phyloP scores from a whole-genome alignment of 2,113 vertebrate genomes.

The Girardinichthys multiradiatus region DNA sequence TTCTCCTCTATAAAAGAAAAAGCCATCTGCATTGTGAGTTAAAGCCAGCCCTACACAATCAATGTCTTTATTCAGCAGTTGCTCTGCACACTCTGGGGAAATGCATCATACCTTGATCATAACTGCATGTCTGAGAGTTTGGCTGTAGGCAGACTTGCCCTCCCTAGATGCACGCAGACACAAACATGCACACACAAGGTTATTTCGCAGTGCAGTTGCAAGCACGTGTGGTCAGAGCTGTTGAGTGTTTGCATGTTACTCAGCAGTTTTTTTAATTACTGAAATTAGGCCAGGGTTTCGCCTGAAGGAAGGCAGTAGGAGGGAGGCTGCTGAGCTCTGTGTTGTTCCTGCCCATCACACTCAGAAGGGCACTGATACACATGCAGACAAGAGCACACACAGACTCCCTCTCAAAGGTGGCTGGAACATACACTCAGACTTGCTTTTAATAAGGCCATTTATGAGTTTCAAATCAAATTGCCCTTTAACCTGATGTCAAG shows the following conservation, averaged over 20 bases:
- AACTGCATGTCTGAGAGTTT: slow-evolving; percentile 51
- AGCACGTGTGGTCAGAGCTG: neutral
- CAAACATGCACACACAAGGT: neutral
- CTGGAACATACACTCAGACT: slow-evolving; percentile 10
- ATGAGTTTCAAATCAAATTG: slow-evolving; percentile 39
- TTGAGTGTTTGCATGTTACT: slow-evolving; percentile 28
- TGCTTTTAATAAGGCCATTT: slow-evolving; percentile 38
- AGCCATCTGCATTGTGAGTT: neutral
- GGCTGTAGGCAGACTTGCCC: slow-evolving; percentile 18
- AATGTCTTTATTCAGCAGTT: slow-evolving; percentile 43
- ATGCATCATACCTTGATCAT: slow-evolving; percentile 55
- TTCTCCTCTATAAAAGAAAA: neutral
- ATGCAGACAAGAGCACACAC: neutral
- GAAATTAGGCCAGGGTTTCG: slow-evolving; percentile 55
- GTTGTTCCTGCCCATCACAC: slow-evolving; percentile 19
- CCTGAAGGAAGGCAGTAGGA: slow-evolving; percentile 26
- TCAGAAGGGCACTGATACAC: neutral
- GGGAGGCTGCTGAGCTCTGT: neutral
- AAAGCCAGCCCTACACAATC: neutral
- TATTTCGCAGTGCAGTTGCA: neutral
- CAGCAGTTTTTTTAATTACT: slow-evolving; percentile 61
- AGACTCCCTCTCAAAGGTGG: slow-evolving; percentile 22
- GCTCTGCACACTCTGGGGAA: slow-evolving; percentile 36
- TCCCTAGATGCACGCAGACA: neutral
- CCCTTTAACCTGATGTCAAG: slow-evolving; percentile 26